Evolutionary conservation across 2,113 vertebrate species (phyloP).

Genomic region (Pelmatolapia mariae): DNA sequence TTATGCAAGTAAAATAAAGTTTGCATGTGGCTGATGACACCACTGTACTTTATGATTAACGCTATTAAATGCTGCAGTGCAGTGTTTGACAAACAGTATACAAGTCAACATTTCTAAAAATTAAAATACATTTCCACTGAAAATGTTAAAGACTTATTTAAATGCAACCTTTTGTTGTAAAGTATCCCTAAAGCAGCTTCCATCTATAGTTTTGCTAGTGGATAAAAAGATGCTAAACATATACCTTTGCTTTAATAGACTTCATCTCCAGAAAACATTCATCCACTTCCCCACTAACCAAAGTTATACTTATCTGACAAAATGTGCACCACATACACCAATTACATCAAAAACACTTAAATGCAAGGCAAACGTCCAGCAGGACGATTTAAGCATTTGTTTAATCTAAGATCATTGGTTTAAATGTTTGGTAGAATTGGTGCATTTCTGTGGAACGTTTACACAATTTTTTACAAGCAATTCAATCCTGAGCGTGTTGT

Average conservation of each 20-base stretch:
- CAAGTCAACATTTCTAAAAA: neutral
- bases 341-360: neutral
- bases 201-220: neutral
- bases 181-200: neutral
- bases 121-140: neutral
- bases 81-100: neutral
- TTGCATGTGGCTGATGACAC: neutral
- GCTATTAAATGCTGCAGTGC: neutral
- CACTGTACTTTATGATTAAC: accelerated
- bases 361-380: neutral
- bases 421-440: neutral
- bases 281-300: neutral
- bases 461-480: neutral
- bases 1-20: neutral
- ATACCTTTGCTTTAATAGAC: neutral
- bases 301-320: neutral
- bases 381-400: neutral
- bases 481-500: neutral
- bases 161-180: neutral
- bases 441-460: neutral
- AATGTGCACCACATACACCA: neutral
- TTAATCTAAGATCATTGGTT: neutral
- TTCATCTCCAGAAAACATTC: neutral
- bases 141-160: neutral
- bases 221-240: neutral